phyloP scores from a whole-genome alignment of 2,113 vertebrate genomes.

The Onychorhynchus coronatus region DNA sequence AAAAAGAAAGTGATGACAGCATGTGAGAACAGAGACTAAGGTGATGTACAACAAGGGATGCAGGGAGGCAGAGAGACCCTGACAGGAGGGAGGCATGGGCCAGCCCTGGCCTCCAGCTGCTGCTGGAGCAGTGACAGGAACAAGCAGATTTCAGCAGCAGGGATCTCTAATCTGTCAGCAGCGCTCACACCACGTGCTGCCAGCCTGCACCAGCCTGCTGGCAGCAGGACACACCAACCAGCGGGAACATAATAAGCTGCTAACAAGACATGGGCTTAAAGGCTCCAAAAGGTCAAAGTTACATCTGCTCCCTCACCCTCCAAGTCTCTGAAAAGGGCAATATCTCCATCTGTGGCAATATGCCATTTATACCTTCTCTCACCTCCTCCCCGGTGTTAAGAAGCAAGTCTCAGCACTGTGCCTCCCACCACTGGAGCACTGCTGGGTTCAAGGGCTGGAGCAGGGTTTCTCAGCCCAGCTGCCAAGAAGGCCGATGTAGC shows the following conservation, averaged over 20 bases:
- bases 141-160: slow-evolving; percentile 67
- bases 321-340: not conserved
- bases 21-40: not conserved
- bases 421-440: not conserved
- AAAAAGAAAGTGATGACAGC: not conserved
- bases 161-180: slow-evolving; percentile 59
- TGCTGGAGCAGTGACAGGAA: slow-evolving; percentile 54
- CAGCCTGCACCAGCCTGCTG: slow-evolving; percentile 20
- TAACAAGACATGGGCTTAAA: slow-evolving; percentile 5
- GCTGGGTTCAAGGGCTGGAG: not conserved
- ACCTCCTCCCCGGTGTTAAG: not conserved
- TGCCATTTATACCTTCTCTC: not conserved
- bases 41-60: not conserved
- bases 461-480: not conserved
- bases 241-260: not conserved
- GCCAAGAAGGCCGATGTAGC: not conserved
- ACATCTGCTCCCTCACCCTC: not conserved
- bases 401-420: not conserved
- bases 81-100: not conserved
- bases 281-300: slow-evolving; percentile 16
- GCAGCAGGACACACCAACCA: not conserved
- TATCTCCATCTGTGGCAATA: not conserved
- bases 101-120: slow-evolving; percentile 26
- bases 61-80: not conserved
- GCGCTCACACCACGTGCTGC: slow-evolving; percentile 14